These are phyloP conservation scores for Macrobrachium rosenbergii DNA, from an alignment of 1,140 invertebrate genomes.

Conservation along the genomic window DNA sequence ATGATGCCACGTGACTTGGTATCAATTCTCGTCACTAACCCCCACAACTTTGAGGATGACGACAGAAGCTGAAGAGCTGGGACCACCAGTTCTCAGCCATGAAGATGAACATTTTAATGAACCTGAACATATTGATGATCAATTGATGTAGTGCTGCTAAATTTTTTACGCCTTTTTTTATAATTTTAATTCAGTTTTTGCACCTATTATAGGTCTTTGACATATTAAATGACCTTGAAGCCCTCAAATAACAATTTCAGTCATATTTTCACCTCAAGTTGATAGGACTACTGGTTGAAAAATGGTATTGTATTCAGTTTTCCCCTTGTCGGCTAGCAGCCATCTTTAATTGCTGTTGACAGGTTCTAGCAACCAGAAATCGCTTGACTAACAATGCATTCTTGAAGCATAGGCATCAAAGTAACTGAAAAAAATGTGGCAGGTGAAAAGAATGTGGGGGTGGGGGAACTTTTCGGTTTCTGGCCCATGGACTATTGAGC, in stretches of 20 bases:
- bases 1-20: background rate
- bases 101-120: background rate
- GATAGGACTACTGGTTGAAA: background rate
- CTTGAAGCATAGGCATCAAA: no score
- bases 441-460: slow-evolving; percentile 28
- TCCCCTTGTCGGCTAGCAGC: background rate
- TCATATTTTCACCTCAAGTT: background rate
- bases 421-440: slow-evolving; percentile 32
- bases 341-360: slow-evolving; percentile 1
- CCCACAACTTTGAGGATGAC: slow-evolving; percentile 36
- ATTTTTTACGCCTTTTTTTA: background rate
- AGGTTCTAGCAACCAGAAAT: slow-evolving; percentile 18
- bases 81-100: background rate
- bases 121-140: slow-evolving; percentile 21
- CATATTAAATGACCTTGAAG: no score
- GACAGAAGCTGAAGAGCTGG: slow-evolving; percentile 21
- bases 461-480: slow-evolving; percentile 17
- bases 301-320: slow-evolving; percentile 5
- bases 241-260: no score
- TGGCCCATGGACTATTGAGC: slow-evolving; percentile 35
- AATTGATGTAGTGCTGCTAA: slow-evolving; percentile 12
- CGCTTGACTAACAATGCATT: slow-evolving; percentile 14
- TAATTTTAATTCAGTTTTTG: background rate
- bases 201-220: no score
- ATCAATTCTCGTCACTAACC: background rate